Conservation (phyloP, 1,140 invertebrate genomes). For the Penaeus chinensis region DNA sequence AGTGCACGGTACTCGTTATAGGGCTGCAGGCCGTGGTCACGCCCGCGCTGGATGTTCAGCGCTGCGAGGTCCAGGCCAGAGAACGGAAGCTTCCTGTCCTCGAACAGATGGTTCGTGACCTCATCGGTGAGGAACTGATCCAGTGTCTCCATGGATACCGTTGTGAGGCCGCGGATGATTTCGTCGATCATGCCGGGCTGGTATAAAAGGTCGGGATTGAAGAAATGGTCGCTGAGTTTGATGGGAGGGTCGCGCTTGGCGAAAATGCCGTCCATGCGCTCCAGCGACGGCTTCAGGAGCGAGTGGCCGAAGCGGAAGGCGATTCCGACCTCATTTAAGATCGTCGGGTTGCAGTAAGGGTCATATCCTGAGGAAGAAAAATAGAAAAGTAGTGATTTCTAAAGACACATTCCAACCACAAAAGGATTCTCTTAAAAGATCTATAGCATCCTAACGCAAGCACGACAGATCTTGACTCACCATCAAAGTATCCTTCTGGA, state of each 20-base stretch:
- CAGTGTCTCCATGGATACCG: constrained; percentile 72
- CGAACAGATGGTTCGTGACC: constrained; percentile 74
- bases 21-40: constrained; percentile 76
- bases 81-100: constrained; percentile 70
- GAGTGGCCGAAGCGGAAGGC: constrained; percentile 77
- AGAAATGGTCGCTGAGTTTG: constrained; percentile 75
- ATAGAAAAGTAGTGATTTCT: background rate
- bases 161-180: constrained; percentile 71
- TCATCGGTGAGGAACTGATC: constrained; percentile 72
- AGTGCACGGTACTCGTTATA: constrained; percentile 75
- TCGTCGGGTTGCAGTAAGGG: constrained; percentile 73
- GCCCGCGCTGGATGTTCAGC: constrained; percentile 85
- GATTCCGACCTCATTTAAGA: constrained; percentile 77
- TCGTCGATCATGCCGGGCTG: constrained; percentile 70
- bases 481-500: constrained; percentile 72
- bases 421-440: background rate
- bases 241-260: constrained; percentile 66
- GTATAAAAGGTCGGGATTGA: constrained; percentile 73
- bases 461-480: constrained; percentile 66
- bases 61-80: constrained; percentile 89
- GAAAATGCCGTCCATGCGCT: constrained; percentile 72
- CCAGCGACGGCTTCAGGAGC: constrained; percentile 74
- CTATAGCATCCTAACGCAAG: constrained; percentile 61
- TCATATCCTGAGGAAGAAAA: constrained; percentile 71
- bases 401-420: no score